phyloP scores from a whole-genome alignment of 2,797 vertebrate species.

The Arrhamphus sclerolepis region DNA sequence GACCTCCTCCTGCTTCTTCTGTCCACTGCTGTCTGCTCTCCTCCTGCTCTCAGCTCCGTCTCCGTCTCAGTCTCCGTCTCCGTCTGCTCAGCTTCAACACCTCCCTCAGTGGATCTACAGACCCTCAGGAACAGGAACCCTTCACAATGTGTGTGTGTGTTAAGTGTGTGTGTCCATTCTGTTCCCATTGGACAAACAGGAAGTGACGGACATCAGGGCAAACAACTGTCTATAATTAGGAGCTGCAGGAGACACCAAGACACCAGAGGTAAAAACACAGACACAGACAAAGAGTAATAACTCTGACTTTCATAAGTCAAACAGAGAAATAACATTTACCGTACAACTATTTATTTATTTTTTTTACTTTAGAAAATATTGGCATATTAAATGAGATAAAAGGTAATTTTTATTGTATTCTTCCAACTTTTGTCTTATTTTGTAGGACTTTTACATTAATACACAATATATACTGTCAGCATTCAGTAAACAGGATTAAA shows the following conservation, averaged over 20 bases:
- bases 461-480: too few species aligned
- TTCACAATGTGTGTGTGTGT: constrained; percentile 53
- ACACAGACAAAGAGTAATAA: constrained; percentile 6
- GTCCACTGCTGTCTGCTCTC: not conserved
- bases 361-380: too few species aligned
- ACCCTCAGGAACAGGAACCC: constrained; percentile 66
- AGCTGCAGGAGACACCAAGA: constrained; percentile 54
- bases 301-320: not conserved
- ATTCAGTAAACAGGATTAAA: too few species aligned
- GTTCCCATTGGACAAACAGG: constrained; percentile 74
- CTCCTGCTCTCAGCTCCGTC: constrained; percentile 9
- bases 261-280: constrained; percentile 30
- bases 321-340: not conserved
- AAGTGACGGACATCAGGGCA: constrained; percentile 59
- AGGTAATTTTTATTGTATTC: too few species aligned
- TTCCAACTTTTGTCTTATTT: too few species aligned
- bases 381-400: too few species aligned
- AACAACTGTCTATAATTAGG: constrained; percentile 67
- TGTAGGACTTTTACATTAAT: too few species aligned
- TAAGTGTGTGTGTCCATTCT: constrained; percentile 33
- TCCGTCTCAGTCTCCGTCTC: too few species aligned
- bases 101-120: constrained; percentile 60
- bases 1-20: not conserved
- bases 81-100: constrained; percentile 16
- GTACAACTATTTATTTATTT: too few species aligned